A percentile compares a stretch with the other conserved stretches of the same genome.
Evolutionary conservation across 2,113 vertebrate species (phyloP).

Genomic region (Meles meles): DNA sequence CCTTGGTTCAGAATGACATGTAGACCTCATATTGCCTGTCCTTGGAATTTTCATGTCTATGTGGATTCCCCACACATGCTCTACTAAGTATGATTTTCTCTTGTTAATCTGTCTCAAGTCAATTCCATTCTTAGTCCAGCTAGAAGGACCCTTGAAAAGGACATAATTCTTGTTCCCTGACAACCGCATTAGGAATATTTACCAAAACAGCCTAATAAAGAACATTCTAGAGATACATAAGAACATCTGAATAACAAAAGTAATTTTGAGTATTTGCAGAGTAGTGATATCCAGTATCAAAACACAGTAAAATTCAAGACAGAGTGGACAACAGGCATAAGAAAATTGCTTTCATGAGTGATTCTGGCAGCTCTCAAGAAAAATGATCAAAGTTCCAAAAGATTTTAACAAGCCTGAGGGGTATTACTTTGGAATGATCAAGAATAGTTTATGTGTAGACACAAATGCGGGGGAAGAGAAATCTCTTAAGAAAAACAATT

Average conservation of each 20-base stretch:
- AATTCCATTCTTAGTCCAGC: background rate
- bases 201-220: background rate
- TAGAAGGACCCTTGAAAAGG: background rate
- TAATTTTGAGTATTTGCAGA: background rate
- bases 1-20: background rate
- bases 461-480: background rate
- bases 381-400: background rate
- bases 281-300: background rate
- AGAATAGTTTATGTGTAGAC: background rate
- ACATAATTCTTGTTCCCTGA: background rate
- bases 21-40: background rate
- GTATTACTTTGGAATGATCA: background rate
- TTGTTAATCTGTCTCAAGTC: background rate
- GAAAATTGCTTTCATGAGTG: background rate
- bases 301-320: background rate
- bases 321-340: background rate
- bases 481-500: background rate
- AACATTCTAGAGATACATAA: background rate
- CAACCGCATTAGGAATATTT: background rate
- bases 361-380: background rate
- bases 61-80: background rate
- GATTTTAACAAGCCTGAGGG: background rate
- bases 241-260: background rate
- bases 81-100: background rate
- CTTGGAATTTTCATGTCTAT: background rate